phyloP scores from a whole-genome alignment of 2,113 vertebrate species.

The Muntiacus muntjak region DNA sequence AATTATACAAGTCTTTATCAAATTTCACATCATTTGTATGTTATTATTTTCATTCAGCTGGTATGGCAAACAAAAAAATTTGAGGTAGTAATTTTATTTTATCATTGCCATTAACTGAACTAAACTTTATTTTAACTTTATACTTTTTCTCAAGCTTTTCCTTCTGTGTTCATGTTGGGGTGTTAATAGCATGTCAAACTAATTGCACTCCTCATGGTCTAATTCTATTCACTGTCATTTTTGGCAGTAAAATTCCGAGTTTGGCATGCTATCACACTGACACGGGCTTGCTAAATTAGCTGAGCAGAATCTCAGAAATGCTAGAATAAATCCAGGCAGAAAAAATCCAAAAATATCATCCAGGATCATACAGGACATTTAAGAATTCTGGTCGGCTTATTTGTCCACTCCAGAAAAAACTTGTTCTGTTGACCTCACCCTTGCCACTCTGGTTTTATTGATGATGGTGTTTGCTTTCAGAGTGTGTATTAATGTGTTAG shows the following conservation, averaged over 20 bases:
- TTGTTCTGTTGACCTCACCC: neutral
- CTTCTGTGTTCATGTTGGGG: neutral
- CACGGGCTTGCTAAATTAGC: conserved; percentile 50
- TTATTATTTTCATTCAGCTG: conserved; percentile 20
- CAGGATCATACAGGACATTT: neutral
- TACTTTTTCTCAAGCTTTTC: neutral
- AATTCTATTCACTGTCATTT: conserved; percentile 49
- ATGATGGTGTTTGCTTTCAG: neutral
- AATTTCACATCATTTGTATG: neutral
- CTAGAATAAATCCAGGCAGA: conserved; percentile 30
- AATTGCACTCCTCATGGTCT: conserved; percentile 48
- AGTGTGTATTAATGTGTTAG: neutral
- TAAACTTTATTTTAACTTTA: conserved; percentile 34
- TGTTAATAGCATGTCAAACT: conserved; percentile 39
- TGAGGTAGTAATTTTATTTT: neutral
- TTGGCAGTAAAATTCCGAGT: conserved; percentile 44
- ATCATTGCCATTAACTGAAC: neutral
- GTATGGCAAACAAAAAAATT: neutral
- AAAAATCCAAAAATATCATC: conserved; percentile 29
- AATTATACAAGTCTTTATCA: neutral
- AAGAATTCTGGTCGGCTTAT: neutral
- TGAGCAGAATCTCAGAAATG: conserved; percentile 44
- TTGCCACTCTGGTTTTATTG: neutral
- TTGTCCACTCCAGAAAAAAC: neutral
- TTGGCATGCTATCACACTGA: conserved; percentile 21